Percentiles rank a stretch among this genome's conserved stretches.
phyloP scores from a whole-genome alignment of 1,140 invertebrate species.

The Euwallacea fornicatus region DNA sequence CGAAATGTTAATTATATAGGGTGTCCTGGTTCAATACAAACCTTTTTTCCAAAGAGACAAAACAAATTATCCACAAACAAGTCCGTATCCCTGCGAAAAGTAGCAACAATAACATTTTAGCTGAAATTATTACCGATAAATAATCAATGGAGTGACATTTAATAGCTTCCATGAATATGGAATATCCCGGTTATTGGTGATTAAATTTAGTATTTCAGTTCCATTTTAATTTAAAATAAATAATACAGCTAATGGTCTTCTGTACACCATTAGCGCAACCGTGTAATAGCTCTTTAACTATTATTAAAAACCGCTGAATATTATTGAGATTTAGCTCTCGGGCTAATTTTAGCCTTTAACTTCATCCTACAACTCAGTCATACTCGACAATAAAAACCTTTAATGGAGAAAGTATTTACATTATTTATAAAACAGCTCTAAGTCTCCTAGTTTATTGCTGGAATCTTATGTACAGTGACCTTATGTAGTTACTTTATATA shows the following conservation, averaged over 20 bases:
- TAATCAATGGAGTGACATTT: slow-evolving; percentile 2
- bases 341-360: neutral
- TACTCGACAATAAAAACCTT: neutral
- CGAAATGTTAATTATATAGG: neutral
- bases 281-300: neutral
- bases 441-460: slow-evolving; percentile 16
- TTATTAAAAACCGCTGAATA: neutral
- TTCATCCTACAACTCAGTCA: neutral
- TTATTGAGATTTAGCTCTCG: neutral
- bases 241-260: neutral
- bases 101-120: neutral
- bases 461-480: slow-evolving; percentile 15
- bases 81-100: neutral
- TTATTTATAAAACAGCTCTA: slow-evolving; percentile 18
- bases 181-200: neutral
- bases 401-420: slow-evolving; percentile 9
- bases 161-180: neutral
- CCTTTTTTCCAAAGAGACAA: neutral
- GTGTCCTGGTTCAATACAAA: neutral
- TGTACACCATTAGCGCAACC: neutral
- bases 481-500: neutral
- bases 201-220: neutral
- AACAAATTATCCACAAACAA: neutral
- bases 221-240: neutral
- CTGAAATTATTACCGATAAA: neutral